These are phyloP conservation scores for Poecilia picta DNA, from an alignment of 2,797 vertebrate genomes.

Conservation along the genomic window DNA sequence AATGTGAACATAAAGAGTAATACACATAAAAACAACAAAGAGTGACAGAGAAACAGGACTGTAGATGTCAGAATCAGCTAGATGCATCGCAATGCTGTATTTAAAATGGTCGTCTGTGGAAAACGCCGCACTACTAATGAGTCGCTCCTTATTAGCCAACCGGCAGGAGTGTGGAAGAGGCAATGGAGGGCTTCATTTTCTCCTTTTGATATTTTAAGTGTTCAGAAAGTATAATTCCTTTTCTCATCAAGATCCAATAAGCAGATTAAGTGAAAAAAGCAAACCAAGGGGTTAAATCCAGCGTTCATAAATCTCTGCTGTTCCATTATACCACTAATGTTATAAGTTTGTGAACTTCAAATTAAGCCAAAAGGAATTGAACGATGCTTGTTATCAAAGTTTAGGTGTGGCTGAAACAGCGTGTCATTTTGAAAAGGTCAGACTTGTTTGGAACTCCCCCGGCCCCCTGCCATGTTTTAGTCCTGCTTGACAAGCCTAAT, in stretches of 20 bases:
- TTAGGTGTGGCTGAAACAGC: constrained; percentile 40
- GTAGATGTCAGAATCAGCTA: background rate
- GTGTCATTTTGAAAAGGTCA: constrained; percentile 65
- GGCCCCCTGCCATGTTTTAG: constrained; percentile 1
- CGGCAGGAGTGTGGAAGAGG: constrained; percentile 31
- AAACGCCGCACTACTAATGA: constrained; percentile 30
- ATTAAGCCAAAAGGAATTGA: constrained; percentile 30
- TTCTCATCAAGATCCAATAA: constrained; percentile 17
- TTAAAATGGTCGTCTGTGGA: constrained; percentile 28
- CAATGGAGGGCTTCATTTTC: constrained; percentile 1
- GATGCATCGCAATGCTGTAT: constrained; percentile 2
- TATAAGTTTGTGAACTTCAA: constrained; percentile 32
- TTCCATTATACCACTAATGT: constrained; percentile 18
- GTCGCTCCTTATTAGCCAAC: constrained; percentile 26
- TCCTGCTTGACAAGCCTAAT: constrained; percentile 38
- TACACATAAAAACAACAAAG: constrained; percentile 19
- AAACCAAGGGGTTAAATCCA: constrained; percentile 10
- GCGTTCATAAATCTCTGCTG: constrained; percentile 9
- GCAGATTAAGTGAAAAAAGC: constrained; percentile 6
- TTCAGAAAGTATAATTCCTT: constrained; percentile 41
- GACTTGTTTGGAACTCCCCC: constrained; percentile 31
- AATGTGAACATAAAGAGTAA: constrained; percentile 22
- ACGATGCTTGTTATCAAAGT: constrained; percentile 27
- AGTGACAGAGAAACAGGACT: constrained; percentile 24
- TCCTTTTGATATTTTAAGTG: constrained; percentile 29